phyloP scores from a whole-genome alignment of 2,113 vertebrate genomes.

The Craseonycteris thonglongyai region DNA sequence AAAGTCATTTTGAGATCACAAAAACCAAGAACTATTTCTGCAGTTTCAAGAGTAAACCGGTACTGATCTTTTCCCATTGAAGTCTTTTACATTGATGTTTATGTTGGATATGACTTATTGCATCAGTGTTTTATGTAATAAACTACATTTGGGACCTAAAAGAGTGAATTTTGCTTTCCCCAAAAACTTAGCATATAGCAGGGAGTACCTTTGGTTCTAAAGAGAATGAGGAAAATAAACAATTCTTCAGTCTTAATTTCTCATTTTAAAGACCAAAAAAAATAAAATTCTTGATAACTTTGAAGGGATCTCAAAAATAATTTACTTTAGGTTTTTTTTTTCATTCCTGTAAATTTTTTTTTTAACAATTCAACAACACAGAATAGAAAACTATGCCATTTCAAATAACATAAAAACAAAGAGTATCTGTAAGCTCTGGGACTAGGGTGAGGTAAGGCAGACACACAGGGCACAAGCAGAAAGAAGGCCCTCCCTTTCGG shows the following conservation, averaged over 20 bases:
- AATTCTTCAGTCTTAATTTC: background rate
- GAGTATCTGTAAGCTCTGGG: background rate
- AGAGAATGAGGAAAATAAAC: background rate
- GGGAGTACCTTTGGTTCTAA: background rate
- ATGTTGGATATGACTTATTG: accelerated
- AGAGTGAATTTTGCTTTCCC: background rate
- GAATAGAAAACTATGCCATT: background rate
- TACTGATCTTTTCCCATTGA: too few species aligned
- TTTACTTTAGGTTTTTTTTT: background rate
- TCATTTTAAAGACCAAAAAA: background rate
- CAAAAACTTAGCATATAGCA: accelerated
- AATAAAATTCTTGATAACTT: background rate
- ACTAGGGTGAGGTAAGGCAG: background rate
- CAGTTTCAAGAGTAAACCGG: background rate
- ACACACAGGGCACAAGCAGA: too few species aligned
- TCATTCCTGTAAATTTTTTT: background rate
- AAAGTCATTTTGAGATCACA: background rate
- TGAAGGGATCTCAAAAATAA: background rate
- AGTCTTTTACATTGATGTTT: accelerated
- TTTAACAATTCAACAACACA: background rate
- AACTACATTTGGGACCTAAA: background rate
- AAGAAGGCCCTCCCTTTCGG: background rate
- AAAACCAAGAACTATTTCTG: too few species aligned
- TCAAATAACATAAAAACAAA: background rate
- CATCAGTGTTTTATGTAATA: background rate